Evolutionary conservation across 1,140 invertebrate genomes (phyloP).

Genomic region (Caerostris darwini): DNA sequence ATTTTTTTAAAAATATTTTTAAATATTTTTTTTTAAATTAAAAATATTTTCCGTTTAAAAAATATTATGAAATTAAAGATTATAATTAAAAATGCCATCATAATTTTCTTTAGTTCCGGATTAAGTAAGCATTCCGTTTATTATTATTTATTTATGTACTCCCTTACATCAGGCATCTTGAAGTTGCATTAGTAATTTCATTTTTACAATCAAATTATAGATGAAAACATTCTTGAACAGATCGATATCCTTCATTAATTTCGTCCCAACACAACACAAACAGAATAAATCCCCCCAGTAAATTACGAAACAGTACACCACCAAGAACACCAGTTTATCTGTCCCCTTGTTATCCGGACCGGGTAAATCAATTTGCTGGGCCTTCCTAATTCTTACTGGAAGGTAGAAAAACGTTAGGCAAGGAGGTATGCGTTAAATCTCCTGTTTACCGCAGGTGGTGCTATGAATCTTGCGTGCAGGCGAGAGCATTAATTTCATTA

Average conservation of each 20-base stretch:
- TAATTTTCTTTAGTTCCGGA: no score
- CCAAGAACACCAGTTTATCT: slow-evolving; percentile 7
- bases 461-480: slow-evolving; percentile 68
- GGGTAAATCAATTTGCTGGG: slow-evolving; percentile 51
- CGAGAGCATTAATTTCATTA: slow-evolving; percentile 72
- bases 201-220: no score
- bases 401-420: not conserved
- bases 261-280: not conserved
- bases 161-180: no score
- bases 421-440: slow-evolving; percentile 46
- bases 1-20: no score
- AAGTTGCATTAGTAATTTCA: no score
- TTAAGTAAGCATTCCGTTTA: no score
- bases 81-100: no score
- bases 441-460: slow-evolving; percentile 75
- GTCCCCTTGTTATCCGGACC: not conserved
- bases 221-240: no score
- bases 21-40: no score
- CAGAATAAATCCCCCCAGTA: not conserved
- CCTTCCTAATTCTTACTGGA: not conserved
- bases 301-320: not conserved
- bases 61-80: no score
- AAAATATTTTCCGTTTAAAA: no score
- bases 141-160: no score
- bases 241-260: not conserved